Evolutionary conservation across 2,888 invertebrate species (phyloP).

Genomic region (Lithophane leautieri): DNA sequence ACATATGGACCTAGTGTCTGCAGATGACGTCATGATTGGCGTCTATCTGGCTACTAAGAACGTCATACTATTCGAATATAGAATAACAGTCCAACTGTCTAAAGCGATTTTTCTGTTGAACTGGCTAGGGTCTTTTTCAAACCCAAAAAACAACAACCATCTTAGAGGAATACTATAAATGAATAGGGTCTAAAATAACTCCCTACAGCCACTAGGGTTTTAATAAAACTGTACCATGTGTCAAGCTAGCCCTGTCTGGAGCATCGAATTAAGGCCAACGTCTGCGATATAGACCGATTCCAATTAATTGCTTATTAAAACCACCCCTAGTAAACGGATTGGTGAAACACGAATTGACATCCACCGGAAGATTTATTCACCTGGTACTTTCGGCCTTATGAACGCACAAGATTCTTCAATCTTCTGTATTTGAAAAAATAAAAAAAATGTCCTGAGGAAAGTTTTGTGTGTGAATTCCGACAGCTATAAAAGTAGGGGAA

Average conservation of each 20-base stretch:
- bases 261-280: background rate
- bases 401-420: too few species aligned
- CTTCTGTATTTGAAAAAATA: background rate
- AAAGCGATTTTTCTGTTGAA: background rate
- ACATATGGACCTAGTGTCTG: background rate
- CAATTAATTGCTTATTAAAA: constrained; percentile 19
- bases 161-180: too few species aligned
- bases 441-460: background rate
- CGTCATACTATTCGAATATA: constrained; percentile 23
- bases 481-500: background rate
- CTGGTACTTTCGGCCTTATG: background rate
- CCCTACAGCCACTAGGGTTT: too few species aligned
- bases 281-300: background rate
- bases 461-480: background rate
- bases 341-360: constrained; percentile 2
- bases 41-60: constrained; percentile 20
- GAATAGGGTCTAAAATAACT: background rate
- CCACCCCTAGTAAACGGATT: background rate
- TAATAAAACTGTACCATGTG: background rate
- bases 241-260: background rate
- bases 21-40: constrained; percentile 32
- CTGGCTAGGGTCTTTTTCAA: background rate
- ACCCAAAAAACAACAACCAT: too few species aligned
- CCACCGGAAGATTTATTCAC: background rate
- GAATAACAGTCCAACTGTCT: constrained; percentile 3